Conservation (phyloP, 2,797 vertebrate genomes). For the Myripristis murdjan region DNA sequence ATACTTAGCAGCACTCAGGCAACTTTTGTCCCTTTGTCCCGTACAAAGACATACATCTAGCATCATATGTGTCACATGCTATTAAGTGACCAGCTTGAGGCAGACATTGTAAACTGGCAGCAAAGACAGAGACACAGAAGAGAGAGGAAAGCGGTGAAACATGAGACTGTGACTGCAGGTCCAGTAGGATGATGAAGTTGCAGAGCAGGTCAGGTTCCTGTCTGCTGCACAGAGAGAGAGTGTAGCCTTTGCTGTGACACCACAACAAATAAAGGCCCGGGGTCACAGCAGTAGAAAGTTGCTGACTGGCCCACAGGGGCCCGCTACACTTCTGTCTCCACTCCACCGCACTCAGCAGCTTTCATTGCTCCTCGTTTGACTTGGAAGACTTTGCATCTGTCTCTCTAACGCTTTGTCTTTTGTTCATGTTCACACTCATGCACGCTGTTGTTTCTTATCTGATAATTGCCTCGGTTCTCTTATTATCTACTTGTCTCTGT, state of each 20-base stretch:
- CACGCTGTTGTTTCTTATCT: neutral
- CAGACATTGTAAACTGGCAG: slow-evolving; percentile 2
- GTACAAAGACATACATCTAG: slow-evolving; percentile 41
- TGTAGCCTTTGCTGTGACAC: slow-evolving; percentile 16
- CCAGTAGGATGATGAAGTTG: too few relatives aligned
- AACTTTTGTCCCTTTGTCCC: slow-evolving; percentile 26
- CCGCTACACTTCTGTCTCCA: slow-evolving; percentile 51
- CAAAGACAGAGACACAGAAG: slow-evolving; percentile 10
- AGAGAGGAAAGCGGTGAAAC: slow-evolving; percentile 17
- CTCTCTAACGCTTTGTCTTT: neutral
- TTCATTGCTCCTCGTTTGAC: slow-evolving; percentile 14
- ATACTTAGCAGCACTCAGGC: slow-evolving; percentile 23
- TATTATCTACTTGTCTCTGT: neutral
- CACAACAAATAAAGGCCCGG: slow-evolving; percentile 35
- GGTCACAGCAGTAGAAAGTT: slow-evolving; percentile 41
- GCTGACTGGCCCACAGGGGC: slow-evolving; percentile 36
- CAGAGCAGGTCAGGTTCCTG: too few relatives aligned
- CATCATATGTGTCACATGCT: slow-evolving; percentile 37
- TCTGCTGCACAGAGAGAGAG: neutral
- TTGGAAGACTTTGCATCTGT: slow-evolving; percentile 2
- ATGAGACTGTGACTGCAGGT: slow-evolving; percentile 4
- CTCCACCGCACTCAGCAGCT: slow-evolving; percentile 45
- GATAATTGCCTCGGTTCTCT: neutral
- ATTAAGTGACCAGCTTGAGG: slow-evolving; percentile 1
- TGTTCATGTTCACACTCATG: too few relatives aligned